These are phyloP conservation scores for Etheostoma perlongum DNA, from an alignment of 2,797 vertebrate species.

Conservation along the genomic window DNA sequence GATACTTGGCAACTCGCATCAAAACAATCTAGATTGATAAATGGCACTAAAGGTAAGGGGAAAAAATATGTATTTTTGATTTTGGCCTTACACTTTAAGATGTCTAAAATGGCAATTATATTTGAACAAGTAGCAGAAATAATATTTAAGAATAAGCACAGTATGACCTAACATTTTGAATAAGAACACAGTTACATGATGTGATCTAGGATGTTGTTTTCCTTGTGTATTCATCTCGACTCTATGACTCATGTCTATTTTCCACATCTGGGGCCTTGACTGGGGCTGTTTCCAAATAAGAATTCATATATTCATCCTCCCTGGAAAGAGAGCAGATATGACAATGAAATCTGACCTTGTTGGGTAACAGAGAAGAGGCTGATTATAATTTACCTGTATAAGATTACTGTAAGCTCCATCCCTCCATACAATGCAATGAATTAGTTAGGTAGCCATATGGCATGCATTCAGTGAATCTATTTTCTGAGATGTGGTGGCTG, in stretches of 20 bases:
- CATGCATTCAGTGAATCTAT: conserved; percentile 13
- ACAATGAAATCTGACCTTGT: conserved; percentile 46
- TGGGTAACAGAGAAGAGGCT: conserved; percentile 12
- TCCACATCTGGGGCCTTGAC: conserved; percentile 46
- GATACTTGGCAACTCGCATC: too few relatives aligned
- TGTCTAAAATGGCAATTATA: background rate
- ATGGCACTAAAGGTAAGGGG: too few relatives aligned
- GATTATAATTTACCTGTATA: conserved; percentile 30
- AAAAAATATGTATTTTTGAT: too few relatives aligned
- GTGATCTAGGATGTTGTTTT: conserved; percentile 17
- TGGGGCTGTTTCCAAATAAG: conserved; percentile 38
- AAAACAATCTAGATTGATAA: too few relatives aligned
- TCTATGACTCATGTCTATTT: conserved; percentile 30
- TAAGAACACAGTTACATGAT: conserved; percentile 1
- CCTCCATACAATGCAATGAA: conserved; percentile 6
- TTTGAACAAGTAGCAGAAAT: background rate
- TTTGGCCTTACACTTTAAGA: background rate
- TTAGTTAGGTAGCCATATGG: conserved; percentile 16
- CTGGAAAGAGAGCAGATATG: conserved; percentile 47
- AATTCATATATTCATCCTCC: conserved; percentile 65
- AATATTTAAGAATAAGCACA: background rate
- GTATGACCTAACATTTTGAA: background rate
- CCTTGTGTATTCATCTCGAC: conserved; percentile 21
- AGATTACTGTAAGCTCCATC: conserved; percentile 15
- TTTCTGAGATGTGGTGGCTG: background rate